Percentiles rank a stretch among this genome's conserved stretches.
Conservation (phyloP, 2,797 vertebrate species). For the Sebastes nivosus region DNA sequence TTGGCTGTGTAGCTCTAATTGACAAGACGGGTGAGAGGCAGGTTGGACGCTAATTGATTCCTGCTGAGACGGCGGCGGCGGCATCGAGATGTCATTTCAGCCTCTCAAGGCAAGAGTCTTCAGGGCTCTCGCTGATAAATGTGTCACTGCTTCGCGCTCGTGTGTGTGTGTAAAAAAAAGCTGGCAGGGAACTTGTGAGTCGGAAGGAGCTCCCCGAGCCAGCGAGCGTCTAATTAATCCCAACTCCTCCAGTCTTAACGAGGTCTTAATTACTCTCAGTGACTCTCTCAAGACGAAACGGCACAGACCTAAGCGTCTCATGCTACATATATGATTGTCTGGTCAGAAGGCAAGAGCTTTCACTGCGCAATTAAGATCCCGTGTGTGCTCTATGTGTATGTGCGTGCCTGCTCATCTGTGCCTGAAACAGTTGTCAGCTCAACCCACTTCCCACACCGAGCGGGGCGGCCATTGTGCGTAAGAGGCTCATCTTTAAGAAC, state of each 20-base stretch:
- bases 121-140: conserved; percentile 36
- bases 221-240: conserved; percentile 70
- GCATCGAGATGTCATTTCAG: conserved; percentile 31
- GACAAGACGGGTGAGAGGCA: conserved; percentile 40
- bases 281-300: conserved; percentile 75
- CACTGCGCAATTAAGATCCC: conserved; percentile 52
- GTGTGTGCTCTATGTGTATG: conserved; percentile 25
- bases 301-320: conserved; percentile 39
- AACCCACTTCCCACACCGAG: conserved; percentile 83
- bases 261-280: conserved; percentile 76
- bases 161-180: conserved; percentile 15
- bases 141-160: background rate
- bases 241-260: conserved; percentile 68
- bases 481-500: conserved; percentile 79
- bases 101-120: conserved; percentile 53
- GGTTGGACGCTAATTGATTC: conserved; percentile 69
- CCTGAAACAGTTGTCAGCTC: conserved; percentile 71
- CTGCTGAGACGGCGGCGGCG: conserved; percentile 42
- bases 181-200: conserved; percentile 33
- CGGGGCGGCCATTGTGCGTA: conserved; percentile 57
- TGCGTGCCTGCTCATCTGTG: conserved; percentile 45
- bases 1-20: conserved; percentile 64
- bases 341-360: conserved; percentile 73
- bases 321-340: conserved; percentile 56
- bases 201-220: conserved; percentile 54